These are phyloP conservation scores for Odontamblyopus rebecca DNA, from an alignment of 2,797 vertebrate genomes.

Conservation along the genomic window DNA sequence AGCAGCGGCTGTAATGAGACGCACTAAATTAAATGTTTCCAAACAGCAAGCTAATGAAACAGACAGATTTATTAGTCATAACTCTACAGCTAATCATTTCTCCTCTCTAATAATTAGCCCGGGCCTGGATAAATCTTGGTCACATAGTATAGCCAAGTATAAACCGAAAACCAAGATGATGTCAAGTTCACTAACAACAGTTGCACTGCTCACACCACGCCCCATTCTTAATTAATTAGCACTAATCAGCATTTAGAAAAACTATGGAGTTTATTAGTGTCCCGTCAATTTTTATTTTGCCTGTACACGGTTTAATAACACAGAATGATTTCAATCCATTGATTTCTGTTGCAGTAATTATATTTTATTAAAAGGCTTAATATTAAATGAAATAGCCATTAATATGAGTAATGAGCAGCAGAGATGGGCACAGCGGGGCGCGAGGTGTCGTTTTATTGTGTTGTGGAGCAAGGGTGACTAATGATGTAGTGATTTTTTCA, in stretches of 20 bases:
- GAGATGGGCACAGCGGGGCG: constrained; percentile 51
- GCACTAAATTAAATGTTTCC: constrained; percentile 74
- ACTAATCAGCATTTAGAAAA: constrained; percentile 42
- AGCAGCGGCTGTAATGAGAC: constrained; percentile 76
- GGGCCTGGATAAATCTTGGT: constrained; percentile 74
- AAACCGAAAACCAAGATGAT: constrained; percentile 24
- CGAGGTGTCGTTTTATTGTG: constrained; percentile 64
- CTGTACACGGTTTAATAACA: constrained; percentile 38
- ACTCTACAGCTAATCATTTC: constrained; percentile 77
- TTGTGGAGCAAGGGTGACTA: constrained; percentile 65
- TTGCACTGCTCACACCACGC: constrained; percentile 22
- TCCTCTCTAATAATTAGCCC: constrained; percentile 76
- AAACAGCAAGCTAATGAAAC: constrained; percentile 77
- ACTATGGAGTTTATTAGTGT: constrained; percentile 35
- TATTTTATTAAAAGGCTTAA: constrained; percentile 71
- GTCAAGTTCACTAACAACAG: constrained; percentile 16
- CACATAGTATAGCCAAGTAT: constrained; percentile 54
- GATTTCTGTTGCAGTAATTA: constrained; percentile 71
- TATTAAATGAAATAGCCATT: constrained; percentile 72
- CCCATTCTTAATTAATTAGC: constrained; percentile 47
- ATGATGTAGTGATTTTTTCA: constrained; percentile 69
- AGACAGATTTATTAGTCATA: constrained; percentile 76
- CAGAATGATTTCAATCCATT: constrained; percentile 64
- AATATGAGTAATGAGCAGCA: constrained; percentile 64
- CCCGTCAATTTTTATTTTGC: constrained; percentile 41